Conservation (phyloP, 2,797 vertebrate species). For the Percopsis omiscomaycus region DNA sequence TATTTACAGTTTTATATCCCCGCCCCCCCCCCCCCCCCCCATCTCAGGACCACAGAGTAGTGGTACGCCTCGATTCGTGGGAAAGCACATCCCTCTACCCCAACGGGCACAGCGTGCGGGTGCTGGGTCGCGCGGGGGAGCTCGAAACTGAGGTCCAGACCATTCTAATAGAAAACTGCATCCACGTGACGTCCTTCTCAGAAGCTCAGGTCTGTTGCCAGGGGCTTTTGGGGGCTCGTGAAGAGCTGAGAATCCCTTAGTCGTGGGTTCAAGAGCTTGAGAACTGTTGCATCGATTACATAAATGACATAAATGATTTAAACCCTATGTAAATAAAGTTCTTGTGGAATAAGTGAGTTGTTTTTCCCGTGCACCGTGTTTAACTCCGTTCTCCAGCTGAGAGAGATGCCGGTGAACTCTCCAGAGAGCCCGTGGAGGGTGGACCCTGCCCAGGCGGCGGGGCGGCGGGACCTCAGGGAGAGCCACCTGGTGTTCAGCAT, state of each 20-base stretch:
- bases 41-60: conserved; percentile 84
- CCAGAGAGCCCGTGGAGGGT: conserved; percentile 84
- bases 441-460: conserved; percentile 68
- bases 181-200: conserved; percentile 88
- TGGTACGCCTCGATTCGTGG: conserved; percentile 94
- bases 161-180: conserved; percentile 91
- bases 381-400: conserved; percentile 77
- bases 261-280: too few species aligned
- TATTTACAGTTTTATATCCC: too few species aligned
- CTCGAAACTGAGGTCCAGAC: conserved; percentile 93
- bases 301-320: too few species aligned
- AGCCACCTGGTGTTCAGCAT: conserved; percentile 94
- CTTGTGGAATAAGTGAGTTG: too few species aligned
- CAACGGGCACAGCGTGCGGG: conserved; percentile 91
- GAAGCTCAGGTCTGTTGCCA: conserved; percentile 88
- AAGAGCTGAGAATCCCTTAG: too few species aligned
- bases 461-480: conserved; percentile 80
- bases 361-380: too few species aligned
- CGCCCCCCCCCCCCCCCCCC: too few species aligned
- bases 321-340: too few species aligned
- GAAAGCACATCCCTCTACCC: conserved; percentile 90
- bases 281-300: too few species aligned
- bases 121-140: conserved; percentile 89
- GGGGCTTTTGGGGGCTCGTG: too few species aligned
- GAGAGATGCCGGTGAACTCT: conserved; percentile 86